Conservation (phyloP, 2,797 vertebrate genomes). For the Leptoclinus maculatus region DNA sequence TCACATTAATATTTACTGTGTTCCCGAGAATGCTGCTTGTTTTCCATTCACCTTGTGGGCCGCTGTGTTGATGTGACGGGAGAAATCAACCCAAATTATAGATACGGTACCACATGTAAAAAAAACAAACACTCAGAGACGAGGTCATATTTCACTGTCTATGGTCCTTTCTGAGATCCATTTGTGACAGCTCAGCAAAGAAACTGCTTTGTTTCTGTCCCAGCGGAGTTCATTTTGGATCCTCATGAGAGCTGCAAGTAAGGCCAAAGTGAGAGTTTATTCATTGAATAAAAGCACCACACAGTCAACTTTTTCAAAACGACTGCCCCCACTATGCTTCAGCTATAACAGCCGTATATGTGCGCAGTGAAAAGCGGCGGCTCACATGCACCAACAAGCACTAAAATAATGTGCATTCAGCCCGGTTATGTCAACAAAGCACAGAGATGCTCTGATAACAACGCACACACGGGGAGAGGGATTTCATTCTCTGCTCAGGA, state of each 20-base stretch:
- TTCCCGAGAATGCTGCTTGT: slow-evolving; percentile 36
- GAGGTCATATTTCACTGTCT: slow-evolving; percentile 2
- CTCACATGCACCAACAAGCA: not conserved
- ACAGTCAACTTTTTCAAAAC: not conserved
- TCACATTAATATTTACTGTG: slow-evolving; percentile 59
- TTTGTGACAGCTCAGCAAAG: slow-evolving; percentile 6
- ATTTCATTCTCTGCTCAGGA: not conserved
- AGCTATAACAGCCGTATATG: not conserved
- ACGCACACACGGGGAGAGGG: not conserved
- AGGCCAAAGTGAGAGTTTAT: not conserved
- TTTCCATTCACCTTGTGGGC: slow-evolving; percentile 45
- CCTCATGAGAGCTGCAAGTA: not conserved
- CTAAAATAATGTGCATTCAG: not conserved
- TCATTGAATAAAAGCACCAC: not conserved
- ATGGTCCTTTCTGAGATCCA: not conserved
- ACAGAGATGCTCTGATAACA: not conserved
- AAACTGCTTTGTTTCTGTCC: not conserved
- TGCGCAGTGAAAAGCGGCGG: not conserved
- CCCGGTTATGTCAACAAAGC: not conserved
- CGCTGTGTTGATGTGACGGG: slow-evolving; percentile 25
- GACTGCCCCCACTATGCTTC: not conserved
- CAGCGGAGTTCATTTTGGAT: slow-evolving; percentile 1
- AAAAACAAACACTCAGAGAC: slow-evolving; percentile 35
- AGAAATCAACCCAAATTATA: slow-evolving; percentile 53
- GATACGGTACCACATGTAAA: slow-evolving; percentile 26